A percentile compares a stretch with the other conserved stretches of the same genome.
These are phyloP conservation scores for Leptestheria dahalacensis DNA, from an alignment of 1,140 invertebrate genomes.

Conservation along the genomic window DNA sequence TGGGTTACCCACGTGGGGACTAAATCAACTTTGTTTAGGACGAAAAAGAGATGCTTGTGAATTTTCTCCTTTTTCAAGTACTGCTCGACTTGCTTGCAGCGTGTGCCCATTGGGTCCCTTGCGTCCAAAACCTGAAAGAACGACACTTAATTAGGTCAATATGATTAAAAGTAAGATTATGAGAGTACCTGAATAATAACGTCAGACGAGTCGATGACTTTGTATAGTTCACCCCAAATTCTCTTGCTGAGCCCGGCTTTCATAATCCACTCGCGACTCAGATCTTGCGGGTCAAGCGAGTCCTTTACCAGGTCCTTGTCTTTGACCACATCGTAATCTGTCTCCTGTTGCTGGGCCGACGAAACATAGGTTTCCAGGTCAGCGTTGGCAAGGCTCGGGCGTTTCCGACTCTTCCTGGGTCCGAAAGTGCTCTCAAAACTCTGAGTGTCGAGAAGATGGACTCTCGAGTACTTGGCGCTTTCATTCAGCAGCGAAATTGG, in stretches of 20 bases:
- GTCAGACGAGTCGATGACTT: constrained; percentile 98
- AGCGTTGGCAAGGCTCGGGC: constrained; percentile 58
- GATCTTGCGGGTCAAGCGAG: constrained; percentile 52
- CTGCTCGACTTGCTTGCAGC: constrained; percentile 82
- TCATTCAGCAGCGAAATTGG: constrained; percentile 91
- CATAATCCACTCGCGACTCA: constrained; percentile 44
- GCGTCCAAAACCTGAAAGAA: constrained; percentile 59
- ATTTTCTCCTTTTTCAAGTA: constrained; percentile 77
- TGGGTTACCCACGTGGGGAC: constrained; percentile 96
- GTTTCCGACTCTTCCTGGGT: constrained; percentile 79
- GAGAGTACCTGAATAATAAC: constrained; percentile 65
- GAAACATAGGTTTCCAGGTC: constrained; percentile 55
- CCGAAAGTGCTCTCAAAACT: constrained; percentile 90
- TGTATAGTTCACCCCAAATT: constrained; percentile 99
- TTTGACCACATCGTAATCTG: constrained; percentile 60
- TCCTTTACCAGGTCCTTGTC: constrained; percentile 67
- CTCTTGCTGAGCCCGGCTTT: constrained; percentile 85
- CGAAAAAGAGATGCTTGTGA: constrained; percentile 87
- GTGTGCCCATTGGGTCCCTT: constrained; percentile 85
- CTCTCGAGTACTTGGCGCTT: constrained; percentile 71
- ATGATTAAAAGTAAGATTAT: not conserved
- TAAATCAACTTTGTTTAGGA: constrained; percentile 81
- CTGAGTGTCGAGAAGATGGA: constrained; percentile 91
- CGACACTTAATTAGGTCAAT: not conserved
- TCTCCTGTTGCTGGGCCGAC: constrained; percentile 46